Evolutionary conservation across 2,888 invertebrate species (phyloP), one percentile per base, ranked within the genome.

Genomic region (Tiliacea citrago): DNA sequence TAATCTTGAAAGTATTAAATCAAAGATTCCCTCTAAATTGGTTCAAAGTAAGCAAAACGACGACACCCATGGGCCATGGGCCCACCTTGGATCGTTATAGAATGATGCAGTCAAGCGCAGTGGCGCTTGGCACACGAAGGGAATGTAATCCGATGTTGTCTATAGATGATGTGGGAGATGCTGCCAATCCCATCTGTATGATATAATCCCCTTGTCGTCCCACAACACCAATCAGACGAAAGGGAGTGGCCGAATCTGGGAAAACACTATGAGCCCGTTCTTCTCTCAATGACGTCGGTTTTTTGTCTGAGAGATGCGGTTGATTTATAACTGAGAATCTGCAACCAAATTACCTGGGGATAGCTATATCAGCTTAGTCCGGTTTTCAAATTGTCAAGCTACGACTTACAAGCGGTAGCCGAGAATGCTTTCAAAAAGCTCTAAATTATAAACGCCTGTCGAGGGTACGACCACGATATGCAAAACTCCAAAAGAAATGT

Each of bases 111-210:
- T 71, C 35, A 53, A 71, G 42, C 67, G 18, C 58, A 67, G 10
- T 80, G 79, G 79, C 83, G 83, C 79, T 83, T 83, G 83, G 79
- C 83, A 79, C 62, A 58, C 57, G 57, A 24, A 57, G 60, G 57
- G 83, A 78, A 82, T 80, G 62, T 67, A 29, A 58, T 71, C 42
- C 24, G 53, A 67, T 79, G 66, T 62, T 65, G 69, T 45, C 58
- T 53, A 35, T 73, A 47, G 58, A 18, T 51, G 47, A 5, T 76
- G 16, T 58, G 51, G 58, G 76, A 55, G 42, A 24, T 65, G 53
- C 53, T 82, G 79, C 79, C 79, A 80, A 83, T 67, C 24, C 60
- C n/a, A 53, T 51, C 21, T 16, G 13, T n/a, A 29, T 80, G 24
- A 57, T 67, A 68, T 42, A 47, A 63, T 68, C 16, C 9, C 10